Evolutionary conservation across 2,888 invertebrate genomes (phyloP), one percentile per base, ranked within the genome.

Genomic region (Lochmaea capreae): DNA sequence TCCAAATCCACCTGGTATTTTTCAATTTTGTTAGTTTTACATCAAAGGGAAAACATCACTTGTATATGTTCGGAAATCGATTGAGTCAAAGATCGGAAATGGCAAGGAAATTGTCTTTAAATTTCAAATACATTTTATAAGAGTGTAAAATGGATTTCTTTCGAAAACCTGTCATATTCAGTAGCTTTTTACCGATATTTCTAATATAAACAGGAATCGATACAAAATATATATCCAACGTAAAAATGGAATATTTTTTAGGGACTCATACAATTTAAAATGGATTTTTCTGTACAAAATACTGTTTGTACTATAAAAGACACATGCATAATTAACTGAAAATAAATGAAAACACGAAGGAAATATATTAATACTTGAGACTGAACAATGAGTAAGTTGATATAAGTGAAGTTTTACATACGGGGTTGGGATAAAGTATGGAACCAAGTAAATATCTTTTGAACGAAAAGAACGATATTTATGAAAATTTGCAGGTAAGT

Each of bases 51-150:
- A 54, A 54, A 54, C 18, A 18, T 10, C 16, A 16, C 18, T 54
- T n/a, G 18, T 54, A 54, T 54, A 18, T 54, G 18, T 54, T 18
- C 16, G 54, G 18, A 54, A 54, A 54, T 54, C 54, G 54, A 54
- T 18, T 16, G 16, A 18, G 54, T 54, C 54, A 54, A 16, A 54
- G 16, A 54, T 16, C 54, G 54, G 54, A 54, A 54, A 54, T 54
- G 54, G 54, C 16, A 54, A 54, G 54, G 54, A 54, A 54, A 54
- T 54, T 54, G 54, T 54, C 18, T 54, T 54, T 54, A 16, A 18
- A 54, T 54, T 54, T 18, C 9, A 54, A 54, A 54, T 54, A 54
- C 54, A 10, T 54, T 54, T 54, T 18, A 54, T 54, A 54, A 54
- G 18, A 18, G 16, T 54, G 18, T 9, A 18, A 54, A 54, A 54